Base-by-base conservation (phyloP, 2,888 invertebrate species). In the Bruchidius siliquastri region DNA sequence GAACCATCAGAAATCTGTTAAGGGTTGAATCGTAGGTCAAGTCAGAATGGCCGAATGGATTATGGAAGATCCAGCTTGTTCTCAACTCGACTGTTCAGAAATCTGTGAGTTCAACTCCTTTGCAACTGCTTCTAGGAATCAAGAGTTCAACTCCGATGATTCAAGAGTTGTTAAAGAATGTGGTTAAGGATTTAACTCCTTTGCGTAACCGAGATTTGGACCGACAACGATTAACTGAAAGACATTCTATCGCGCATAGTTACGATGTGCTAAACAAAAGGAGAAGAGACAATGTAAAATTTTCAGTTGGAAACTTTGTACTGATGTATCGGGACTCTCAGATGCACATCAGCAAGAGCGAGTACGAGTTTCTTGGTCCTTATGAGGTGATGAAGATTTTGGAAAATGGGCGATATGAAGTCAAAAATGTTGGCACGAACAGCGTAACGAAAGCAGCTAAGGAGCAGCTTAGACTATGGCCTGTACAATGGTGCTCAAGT, bases 61-160 rank as follows among this genome's bases (percentile, higher is more conserved):
- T 79, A 20, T 78, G 76, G 76, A 80, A 79, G 71, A 79, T 80
- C n/a, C 78, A 80, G 22, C 68, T 78, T 6, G 75, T 77, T 20
- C 71, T 79, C n/a, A 80, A 80, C 70, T 73, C 72, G 0, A 79
- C 80, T 2, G 49, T 79, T 69, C 79, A 81, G 67, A 80, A 81
- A 75, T 71, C 77, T 6, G 77, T 73, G 18, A 68, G 76, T 32
- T 71, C 49, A 66, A 77, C 78, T 21, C 79, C 81, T 21, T 49
- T 81, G 66, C 76, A 77, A 67, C 30, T 75, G 18, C 67, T 78
- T 20, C 67, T 80, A 8, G 79, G 78, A 22, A 79, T 79, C 68
- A 21, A 74, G 22, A 67, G 68, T 49, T 69, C 76, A 18, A 77
- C 77, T 10, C 79, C 76, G 20, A 72, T 80, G 71, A 79, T 80